These are phyloP conservation scores for Amphipyra tragopoginis DNA, from an alignment of 2,888 invertebrate species.

Conservation along the genomic window DNA sequence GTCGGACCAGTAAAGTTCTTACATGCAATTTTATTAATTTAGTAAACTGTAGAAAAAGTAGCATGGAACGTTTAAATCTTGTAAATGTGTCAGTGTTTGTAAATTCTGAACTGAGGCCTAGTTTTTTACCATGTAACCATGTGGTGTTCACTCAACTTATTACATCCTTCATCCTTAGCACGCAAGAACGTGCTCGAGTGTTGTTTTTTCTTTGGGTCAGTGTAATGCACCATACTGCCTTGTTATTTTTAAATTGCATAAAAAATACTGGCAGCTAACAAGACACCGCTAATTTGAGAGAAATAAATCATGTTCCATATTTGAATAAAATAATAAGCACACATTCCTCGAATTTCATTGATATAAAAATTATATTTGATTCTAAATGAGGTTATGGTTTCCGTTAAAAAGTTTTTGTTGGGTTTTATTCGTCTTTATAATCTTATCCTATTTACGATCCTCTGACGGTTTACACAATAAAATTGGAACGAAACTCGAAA, in stretches of 20 bases:
- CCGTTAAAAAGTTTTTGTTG: slow-evolving; percentile 9
- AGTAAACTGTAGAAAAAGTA: too few species aligned
- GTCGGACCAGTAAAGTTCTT: too few species aligned
- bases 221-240: slow-evolving; percentile 25
- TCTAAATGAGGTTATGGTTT: slow-evolving; percentile 28
- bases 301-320: not conserved
- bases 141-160: slow-evolving; percentile 50
- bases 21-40: too few species aligned
- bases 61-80: too few species aligned
- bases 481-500: slow-evolving; percentile 9
- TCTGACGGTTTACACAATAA: slow-evolving; percentile 8
- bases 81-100: not conserved
- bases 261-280: slow-evolving; percentile 9
- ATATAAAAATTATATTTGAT: slow-evolving; percentile 8
- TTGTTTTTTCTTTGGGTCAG: slow-evolving; percentile 68
- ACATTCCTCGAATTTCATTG: not conserved
- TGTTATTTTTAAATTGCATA: slow-evolving; percentile 16
- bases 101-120: slow-evolving; percentile 22
- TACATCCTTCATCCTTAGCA: slow-evolving; percentile 62
- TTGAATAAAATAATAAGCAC: slow-evolving; percentile 1
- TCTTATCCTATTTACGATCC: slow-evolving; percentile 19
- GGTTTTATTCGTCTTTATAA: slow-evolving; percentile 14
- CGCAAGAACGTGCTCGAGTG: slow-evolving; percentile 72
- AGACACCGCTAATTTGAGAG: not conserved
- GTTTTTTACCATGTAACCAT: slow-evolving; percentile 29